phyloP scores from a whole-genome alignment of 2,113 vertebrate species.

The Garra rufa region DNA sequence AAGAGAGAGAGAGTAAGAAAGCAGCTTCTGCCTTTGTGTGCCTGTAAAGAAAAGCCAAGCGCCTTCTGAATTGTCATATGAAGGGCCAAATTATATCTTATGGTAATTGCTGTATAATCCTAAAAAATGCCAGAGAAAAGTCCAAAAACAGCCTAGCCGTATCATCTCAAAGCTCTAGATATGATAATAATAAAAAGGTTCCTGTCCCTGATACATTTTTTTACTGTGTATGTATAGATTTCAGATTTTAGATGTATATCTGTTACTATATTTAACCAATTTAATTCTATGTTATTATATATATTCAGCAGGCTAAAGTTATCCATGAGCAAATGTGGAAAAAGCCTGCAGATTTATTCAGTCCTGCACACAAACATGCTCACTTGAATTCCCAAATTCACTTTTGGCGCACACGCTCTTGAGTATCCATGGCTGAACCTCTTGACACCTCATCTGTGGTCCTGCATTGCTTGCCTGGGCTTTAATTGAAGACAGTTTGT shows the following conservation, averaged over 20 bases:
- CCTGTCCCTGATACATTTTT: background rate
- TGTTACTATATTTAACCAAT: background rate
- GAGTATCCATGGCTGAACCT: constrained; percentile 72
- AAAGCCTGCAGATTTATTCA: background rate
- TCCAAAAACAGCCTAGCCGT: constrained; percentile 2
- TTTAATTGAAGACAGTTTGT: constrained; percentile 81
- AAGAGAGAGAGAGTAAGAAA: constrained; percentile 53
- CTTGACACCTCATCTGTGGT: constrained; percentile 77
- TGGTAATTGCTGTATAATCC: constrained; percentile 78
- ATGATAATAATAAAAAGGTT: background rate
- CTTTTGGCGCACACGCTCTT: constrained; percentile 59
- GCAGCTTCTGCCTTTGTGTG: constrained; percentile 66
- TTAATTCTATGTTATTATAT: background rate
- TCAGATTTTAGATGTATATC: background rate
- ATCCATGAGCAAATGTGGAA: background rate
- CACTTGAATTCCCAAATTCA: constrained; percentile 52
- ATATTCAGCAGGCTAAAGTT: background rate
- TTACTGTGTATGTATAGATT: background rate
- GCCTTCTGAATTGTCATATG: constrained; percentile 71
- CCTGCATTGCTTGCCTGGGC: constrained; percentile 71
- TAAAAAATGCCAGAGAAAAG: constrained; percentile 66
- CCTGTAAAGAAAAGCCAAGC: constrained; percentile 63
- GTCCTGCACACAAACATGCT: background rate
- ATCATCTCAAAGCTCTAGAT: constrained; percentile 21
- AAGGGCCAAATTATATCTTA: constrained; percentile 77